phyloP scores from a whole-genome alignment of 2,113 vertebrate species.

The Danionella cerebrum region DNA sequence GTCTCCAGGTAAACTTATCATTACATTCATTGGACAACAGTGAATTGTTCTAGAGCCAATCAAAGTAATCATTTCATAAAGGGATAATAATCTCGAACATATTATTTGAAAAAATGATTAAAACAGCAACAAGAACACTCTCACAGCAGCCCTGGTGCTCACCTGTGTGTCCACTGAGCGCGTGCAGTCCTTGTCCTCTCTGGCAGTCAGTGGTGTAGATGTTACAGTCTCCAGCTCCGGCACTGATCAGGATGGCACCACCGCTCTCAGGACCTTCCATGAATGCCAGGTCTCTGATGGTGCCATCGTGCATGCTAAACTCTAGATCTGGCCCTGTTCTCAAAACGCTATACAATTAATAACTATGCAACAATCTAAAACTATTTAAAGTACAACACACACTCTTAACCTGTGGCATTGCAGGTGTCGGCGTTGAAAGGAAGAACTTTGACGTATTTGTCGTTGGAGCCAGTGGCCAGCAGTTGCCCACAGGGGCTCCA shows the following conservation, averaged over 20 bases:
- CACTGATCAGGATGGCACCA: slow-evolving; percentile 94
- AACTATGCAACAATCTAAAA: too few species aligned
- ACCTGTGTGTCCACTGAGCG: slow-evolving; percentile 77
- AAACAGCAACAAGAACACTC: too few species aligned
- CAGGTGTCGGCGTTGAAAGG: slow-evolving; percentile 91
- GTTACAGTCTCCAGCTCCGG: slow-evolving; percentile 92
- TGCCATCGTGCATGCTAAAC: slow-evolving; percentile 98
- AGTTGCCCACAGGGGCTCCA: slow-evolving; percentile 96
- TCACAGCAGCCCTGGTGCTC: too few species aligned
- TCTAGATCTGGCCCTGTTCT: slow-evolving; percentile 80
- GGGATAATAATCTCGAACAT: too few species aligned
- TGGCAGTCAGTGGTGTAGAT: slow-evolving; percentile 96
- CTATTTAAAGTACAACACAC: background rate
- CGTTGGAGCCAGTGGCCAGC: slow-evolving; percentile 92
- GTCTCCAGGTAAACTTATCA: too few species aligned
- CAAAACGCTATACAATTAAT: too few species aligned
- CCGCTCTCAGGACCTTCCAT: slow-evolving; percentile 98
- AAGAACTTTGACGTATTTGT: slow-evolving; percentile 95
- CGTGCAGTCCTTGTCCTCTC: slow-evolving; percentile 88
- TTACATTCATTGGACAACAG: too few species aligned
- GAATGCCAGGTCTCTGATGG: slow-evolving; percentile 95
- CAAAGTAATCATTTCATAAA: too few species aligned
- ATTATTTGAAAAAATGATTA: too few species aligned
- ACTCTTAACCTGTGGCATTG: slow-evolving; percentile 81
- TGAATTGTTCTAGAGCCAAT: too few species aligned